These are phyloP conservation scores for Epinephelus cyanopodus DNA, from an alignment of 2,113 vertebrate species.

Conservation along the genomic window DNA sequence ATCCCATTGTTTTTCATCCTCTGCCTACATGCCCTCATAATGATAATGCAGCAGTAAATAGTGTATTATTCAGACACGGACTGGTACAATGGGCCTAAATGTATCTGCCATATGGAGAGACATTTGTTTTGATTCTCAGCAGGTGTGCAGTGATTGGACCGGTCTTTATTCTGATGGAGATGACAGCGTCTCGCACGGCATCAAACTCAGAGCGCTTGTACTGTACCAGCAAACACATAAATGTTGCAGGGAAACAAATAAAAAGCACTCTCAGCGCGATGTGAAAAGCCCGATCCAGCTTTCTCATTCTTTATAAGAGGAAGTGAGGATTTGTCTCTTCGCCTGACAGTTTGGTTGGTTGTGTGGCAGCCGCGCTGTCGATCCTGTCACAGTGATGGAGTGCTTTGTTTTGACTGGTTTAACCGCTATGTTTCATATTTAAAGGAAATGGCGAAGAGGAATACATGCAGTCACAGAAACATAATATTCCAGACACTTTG, in stretches of 20 bases:
- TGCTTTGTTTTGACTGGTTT: background rate
- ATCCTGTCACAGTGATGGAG: slow-evolving; percentile 11
- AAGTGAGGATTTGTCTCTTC: no score
- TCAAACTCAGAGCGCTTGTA: background rate
- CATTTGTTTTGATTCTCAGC: slow-evolving; percentile 66
- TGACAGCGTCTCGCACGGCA: background rate
- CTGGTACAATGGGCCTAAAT: slow-evolving; percentile 66
- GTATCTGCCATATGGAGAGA: slow-evolving; percentile 58
- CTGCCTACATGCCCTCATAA: slow-evolving; percentile 60
- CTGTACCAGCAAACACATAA: slow-evolving; percentile 8
- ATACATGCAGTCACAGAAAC: background rate
- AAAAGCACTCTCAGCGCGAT: background rate
- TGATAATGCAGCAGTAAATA: slow-evolving; percentile 68
- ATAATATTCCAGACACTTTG: background rate
- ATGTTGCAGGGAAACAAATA: background rate
- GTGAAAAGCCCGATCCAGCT: background rate
- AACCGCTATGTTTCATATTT: background rate
- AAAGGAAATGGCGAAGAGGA: background rate
- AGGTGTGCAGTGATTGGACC: slow-evolving; percentile 61
- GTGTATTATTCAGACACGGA: slow-evolving; percentile 60
- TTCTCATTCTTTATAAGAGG: no score
- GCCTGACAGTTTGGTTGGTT: background rate
- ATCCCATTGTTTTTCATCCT: slow-evolving; percentile 60
- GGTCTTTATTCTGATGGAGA: slow-evolving; percentile 25
- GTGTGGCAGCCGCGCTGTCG: background rate